Evolutionary conservation across 1,140 invertebrate species (phyloP).

Genomic region (Euschistus heros): DNA sequence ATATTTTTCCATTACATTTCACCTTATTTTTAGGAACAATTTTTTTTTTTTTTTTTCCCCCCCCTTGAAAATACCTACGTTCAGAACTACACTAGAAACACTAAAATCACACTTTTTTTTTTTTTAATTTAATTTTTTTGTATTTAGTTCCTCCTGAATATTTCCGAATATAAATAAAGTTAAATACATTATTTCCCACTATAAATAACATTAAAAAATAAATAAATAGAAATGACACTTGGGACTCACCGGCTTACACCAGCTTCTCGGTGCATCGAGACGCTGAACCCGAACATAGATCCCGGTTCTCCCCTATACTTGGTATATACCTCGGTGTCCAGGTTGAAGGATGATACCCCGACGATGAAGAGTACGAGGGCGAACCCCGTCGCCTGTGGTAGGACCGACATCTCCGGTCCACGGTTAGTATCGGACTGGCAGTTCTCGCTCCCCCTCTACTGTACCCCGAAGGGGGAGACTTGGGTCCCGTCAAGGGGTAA

Average conservation of each 20-base stretch:
- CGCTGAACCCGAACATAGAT: conserved; percentile 44
- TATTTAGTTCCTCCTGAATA: no score
- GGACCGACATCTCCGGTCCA: not conserved
- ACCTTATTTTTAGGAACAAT: no score
- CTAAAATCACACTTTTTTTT: no score
- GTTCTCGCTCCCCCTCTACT: not conserved
- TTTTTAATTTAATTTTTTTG: no score
- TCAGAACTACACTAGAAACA: no score
- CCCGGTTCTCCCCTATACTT: conserved; percentile 35
- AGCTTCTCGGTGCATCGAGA: conserved; percentile 40
- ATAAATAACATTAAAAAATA: no score
- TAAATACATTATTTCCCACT: no score
- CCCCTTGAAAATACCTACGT: no score
- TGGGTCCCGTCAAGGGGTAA: no score
- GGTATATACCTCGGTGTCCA: conserved; percentile 38
- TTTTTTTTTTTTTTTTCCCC: no score
- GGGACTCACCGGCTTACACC: conserved; percentile 39
- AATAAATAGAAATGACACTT: not conserved
- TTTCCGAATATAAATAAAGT: no score
- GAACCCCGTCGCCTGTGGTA: not conserved
- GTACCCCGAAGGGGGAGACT: not conserved
- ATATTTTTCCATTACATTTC: no score
- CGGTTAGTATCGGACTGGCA: not conserved
- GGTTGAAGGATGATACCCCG: conserved; percentile 36
- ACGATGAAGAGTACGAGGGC: not conserved